Percentiles rank a stretch among this genome's conserved stretches.
phyloP scores from a whole-genome alignment of 2,797 vertebrate species.

The Silurus aristotelis region DNA sequence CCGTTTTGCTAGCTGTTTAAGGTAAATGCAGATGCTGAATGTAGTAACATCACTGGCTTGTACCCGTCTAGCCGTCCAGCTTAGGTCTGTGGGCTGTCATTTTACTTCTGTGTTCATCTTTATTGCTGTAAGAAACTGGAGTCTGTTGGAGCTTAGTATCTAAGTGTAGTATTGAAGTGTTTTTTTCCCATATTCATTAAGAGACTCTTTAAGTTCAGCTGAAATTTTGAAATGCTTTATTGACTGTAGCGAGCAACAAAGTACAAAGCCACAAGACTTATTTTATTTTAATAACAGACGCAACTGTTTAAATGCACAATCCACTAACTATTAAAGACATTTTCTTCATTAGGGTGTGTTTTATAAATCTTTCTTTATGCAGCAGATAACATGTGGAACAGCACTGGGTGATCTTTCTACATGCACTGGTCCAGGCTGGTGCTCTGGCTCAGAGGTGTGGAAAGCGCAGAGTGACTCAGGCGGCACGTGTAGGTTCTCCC shows the following conservation, averaged over 20 bases:
- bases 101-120: no score
- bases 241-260: neutral
- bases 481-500: constrained; percentile 52
- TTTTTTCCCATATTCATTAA: no score
- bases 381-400: neutral
- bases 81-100: no score
- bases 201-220: neutral
- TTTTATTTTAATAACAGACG: neutral
- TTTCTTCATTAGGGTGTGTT: neutral
- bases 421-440: constrained; percentile 38
- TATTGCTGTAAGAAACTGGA: no score
- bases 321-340: neutral
- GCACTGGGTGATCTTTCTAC: constrained; percentile 2
- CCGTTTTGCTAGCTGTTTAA: no score
- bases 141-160: no score
- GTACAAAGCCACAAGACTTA: no score
- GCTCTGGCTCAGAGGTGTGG: constrained; percentile 47
- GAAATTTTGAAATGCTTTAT: constrained; percentile 16
- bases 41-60: no score
- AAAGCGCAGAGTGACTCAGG: constrained; percentile 60
- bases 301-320: neutral
- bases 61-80: no score
- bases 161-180: no score
- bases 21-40: no score
- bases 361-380: neutral